Percentiles rank a stretch among this genome's conserved stretches.
phyloP scores from a whole-genome alignment of 2,113 vertebrate genomes.

The Bubo scandiacus region DNA sequence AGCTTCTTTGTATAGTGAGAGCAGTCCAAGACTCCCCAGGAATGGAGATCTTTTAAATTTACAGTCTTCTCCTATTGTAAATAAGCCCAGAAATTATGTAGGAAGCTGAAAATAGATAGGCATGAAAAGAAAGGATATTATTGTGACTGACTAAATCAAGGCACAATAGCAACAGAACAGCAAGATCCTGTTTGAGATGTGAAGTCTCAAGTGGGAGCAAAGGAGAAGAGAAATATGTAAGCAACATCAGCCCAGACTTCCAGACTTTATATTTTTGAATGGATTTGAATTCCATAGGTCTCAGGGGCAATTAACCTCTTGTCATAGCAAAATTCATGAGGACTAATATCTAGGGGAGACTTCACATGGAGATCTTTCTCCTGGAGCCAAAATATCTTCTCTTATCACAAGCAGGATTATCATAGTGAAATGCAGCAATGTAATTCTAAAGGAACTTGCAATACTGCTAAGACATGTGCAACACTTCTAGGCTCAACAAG shows the following conservation, averaged over 20 bases:
- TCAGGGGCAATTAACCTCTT: not conserved
- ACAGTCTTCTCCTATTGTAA: not conserved
- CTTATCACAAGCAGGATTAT: not conserved
- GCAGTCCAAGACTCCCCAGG: not conserved
- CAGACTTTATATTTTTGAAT: not conserved
- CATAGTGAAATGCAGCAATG: not conserved
- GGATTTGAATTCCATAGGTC: not conserved
- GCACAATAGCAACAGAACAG: not conserved
- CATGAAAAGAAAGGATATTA: not conserved
- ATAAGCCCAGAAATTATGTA: not conserved
- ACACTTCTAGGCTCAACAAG: not conserved
- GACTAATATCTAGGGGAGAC: not conserved
- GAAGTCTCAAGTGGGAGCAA: not conserved
- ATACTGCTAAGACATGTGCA: not conserved
- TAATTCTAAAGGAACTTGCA: not conserved
- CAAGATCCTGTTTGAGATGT: not conserved
- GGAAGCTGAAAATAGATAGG: not conserved
- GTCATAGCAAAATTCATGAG: not conserved
- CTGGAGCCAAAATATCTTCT: not conserved
- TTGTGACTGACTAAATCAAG: not conserved
- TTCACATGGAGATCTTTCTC: not conserved
- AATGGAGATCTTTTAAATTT: not conserved
- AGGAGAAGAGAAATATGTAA: not conserved
- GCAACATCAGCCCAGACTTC: not conserved
- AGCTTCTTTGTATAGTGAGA: not conserved